phyloP scores from a whole-genome alignment of 2,888 invertebrate species.

The Neoascia interrupta region DNA sequence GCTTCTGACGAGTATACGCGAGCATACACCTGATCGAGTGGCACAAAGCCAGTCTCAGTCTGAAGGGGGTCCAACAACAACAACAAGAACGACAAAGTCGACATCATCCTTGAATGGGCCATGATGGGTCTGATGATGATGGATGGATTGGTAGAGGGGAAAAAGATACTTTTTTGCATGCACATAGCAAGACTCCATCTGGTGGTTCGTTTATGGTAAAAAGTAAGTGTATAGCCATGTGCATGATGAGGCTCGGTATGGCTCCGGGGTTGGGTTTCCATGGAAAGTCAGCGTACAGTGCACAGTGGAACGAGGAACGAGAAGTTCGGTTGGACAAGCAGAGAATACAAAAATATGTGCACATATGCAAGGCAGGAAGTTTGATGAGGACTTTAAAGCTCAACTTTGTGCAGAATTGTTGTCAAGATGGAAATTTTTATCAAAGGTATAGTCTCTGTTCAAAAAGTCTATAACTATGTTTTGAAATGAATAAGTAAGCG shows the following conservation, averaged over 20 bases:
- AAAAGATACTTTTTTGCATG: conserved; percentile 45
- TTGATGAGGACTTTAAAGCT: conserved; percentile 2
- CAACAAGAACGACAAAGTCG: not conserved
- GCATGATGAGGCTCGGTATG: conserved; percentile 51
- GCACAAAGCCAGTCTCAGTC: conserved; percentile 14
- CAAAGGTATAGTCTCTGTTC: too few species aligned
- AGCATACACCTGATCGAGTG: conserved; percentile 62
- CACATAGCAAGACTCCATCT: conserved; percentile 45
- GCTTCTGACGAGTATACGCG: conserved; percentile 44
- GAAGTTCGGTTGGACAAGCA: conserved; percentile 52
- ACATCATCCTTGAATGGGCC: conserved; percentile 64
- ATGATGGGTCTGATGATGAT: conserved; percentile 28
- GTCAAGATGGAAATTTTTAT: too few species aligned
- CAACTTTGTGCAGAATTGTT: too few species aligned
- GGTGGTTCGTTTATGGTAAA: conserved; percentile 56
- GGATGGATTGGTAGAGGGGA: conserved; percentile 37
- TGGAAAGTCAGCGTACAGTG: conserved; percentile 48
- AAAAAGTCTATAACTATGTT: too few species aligned
- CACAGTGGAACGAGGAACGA: conserved; percentile 55
- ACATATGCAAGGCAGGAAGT: conserved; percentile 59
- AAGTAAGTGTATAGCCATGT: conserved; percentile 43
- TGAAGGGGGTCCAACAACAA: conserved; percentile 48
- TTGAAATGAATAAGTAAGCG: too few species aligned
- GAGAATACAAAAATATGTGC: conserved; percentile 44
- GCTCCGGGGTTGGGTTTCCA: conserved; percentile 61